A percentile compares a stretch with the other conserved stretches of the same genome.
These are phyloP conservation scores for Phyllostomus hastatus DNA, from an alignment of 2,113 vertebrate species.

Conservation along the genomic window DNA sequence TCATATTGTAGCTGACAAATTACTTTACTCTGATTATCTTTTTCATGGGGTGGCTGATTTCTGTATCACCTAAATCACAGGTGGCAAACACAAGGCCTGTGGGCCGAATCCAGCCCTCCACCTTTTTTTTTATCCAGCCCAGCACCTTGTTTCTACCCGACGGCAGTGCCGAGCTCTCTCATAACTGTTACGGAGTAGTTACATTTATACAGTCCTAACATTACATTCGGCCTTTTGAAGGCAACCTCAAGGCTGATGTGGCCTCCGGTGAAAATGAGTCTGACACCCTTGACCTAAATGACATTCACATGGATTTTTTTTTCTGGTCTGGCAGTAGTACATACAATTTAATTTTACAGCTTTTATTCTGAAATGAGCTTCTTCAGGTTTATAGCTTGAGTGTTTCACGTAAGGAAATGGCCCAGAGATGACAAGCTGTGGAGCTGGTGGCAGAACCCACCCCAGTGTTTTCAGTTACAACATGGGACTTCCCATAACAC, in stretches of 20 bases:
- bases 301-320: neutral
- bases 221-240: too few species aligned
- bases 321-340: neutral
- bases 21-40: neutral
- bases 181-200: too few species aligned
- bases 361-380: slow-evolving; percentile 3
- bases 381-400: neutral
- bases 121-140: too few species aligned
- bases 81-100: too few species aligned
- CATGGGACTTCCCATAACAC: neutral
- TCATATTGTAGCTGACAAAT: neutral
- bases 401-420: neutral
- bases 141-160: too few species aligned
- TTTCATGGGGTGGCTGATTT: neutral
- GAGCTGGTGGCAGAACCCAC: neutral
- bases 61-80: neutral
- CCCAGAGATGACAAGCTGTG: neutral
- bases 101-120: too few species aligned
- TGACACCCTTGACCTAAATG: neutral
- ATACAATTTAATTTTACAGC: neutral
- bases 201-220: too few species aligned
- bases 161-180: too few species aligned
- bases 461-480: neutral
- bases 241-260: too few species aligned
- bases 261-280: too few species aligned